Evolutionary conservation across 1,140 invertebrate genomes (phyloP).

Genomic region (Penaeus japonicus): DNA sequence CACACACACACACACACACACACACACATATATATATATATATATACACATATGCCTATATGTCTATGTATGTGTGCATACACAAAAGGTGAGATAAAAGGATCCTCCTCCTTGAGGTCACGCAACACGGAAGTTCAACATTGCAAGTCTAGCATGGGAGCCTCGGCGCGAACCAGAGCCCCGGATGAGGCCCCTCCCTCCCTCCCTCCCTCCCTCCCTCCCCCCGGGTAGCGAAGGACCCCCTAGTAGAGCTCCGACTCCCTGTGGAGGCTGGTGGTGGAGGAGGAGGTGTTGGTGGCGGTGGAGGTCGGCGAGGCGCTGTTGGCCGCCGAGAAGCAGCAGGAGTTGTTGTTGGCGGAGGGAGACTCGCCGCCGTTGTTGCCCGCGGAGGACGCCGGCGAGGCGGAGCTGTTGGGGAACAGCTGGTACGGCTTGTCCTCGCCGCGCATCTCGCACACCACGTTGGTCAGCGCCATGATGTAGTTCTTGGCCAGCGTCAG

Average conservation of each 20-base stretch:
- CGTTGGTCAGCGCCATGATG: slow-evolving; percentile 87
- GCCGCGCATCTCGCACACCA: slow-evolving; percentile 81
- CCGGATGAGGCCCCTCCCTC: no score
- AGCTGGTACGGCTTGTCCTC: slow-evolving; percentile 72
- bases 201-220: no score
- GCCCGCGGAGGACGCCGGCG: background rate
- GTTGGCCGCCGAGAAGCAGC: background rate
- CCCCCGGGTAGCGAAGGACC: background rate
- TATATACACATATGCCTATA: no score
- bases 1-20: no score
- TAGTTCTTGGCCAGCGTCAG: slow-evolving; percentile 88
- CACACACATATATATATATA: no score
- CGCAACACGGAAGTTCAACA: no score
- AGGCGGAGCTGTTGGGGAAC: slow-evolving; percentile 34
- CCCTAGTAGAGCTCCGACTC: background rate
- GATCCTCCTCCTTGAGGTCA: no score
- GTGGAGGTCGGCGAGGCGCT: background rate
- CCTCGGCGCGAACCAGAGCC: no score
- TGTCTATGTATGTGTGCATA: no score
- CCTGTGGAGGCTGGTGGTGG: background rate
- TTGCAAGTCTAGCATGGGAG: no score
- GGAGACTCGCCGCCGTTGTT: background rate
- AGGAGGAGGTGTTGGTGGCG: background rate
- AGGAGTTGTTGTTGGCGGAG: background rate
- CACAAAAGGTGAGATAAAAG: no score